A percentile compares a stretch with the other conserved stretches of the same genome.
phyloP scores from a whole-genome alignment of 1,140 invertebrate species.

The Zaprionus gabonicus region DNA sequence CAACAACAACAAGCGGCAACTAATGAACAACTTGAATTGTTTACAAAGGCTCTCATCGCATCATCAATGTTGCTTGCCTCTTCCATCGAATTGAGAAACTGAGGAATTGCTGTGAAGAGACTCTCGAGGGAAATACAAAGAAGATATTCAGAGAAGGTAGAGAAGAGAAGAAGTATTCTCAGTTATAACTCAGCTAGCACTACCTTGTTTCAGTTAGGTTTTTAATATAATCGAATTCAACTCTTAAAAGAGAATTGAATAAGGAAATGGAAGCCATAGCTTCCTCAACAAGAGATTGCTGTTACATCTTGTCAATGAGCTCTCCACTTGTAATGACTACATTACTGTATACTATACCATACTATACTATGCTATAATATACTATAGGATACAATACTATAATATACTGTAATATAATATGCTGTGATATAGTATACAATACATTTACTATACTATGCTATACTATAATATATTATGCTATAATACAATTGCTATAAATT shows the following conservation, averaged over 20 bases:
- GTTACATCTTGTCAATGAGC: not conserved
- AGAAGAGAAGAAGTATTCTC: not conserved
- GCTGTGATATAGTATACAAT: no score
- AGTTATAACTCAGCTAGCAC: not conserved
- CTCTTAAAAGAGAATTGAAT: no score
- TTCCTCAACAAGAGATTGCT: not conserved
- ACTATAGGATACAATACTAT: no score
- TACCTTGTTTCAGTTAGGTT: not conserved
- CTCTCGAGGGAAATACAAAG: not conserved
- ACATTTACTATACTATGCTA: no score
- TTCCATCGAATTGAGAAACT: not conserved
- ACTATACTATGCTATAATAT: no score
- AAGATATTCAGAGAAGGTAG: not conserved
- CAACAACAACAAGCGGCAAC: not conserved
- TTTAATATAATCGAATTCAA: no score
- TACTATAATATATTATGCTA: no score
- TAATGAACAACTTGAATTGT: constrained; percentile 21
- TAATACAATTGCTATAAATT: no score
- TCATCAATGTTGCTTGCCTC: not conserved
- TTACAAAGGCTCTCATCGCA: constrained; percentile 4
- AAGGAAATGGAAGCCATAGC: not conserved
- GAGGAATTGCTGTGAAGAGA: not conserved
- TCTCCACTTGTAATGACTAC: no score
- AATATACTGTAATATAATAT: no score
- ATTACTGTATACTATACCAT: no score